A percentile compares a stretch with the other conserved stretches of the same genome.
phyloP scores from a whole-genome alignment of 2,888 invertebrate species.

The Piscicola geometra region DNA sequence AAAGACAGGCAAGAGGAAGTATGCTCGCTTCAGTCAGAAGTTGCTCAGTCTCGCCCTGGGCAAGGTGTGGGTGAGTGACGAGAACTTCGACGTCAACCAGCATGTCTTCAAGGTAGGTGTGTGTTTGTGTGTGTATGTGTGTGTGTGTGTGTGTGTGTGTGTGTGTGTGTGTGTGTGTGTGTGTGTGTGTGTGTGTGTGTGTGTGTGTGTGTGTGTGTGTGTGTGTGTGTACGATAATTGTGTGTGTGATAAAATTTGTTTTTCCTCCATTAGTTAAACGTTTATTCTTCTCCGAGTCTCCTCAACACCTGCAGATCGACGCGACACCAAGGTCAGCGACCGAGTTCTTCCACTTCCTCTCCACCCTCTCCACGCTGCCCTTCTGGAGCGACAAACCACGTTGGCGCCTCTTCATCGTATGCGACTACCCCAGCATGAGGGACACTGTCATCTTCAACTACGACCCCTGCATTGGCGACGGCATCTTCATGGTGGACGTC shows the following conservation, averaged over 20 bases:
- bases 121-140: background rate
- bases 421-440: background rate
- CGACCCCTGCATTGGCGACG: slow-evolving; percentile 25
- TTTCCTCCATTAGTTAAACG: no score
- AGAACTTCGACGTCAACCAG: slow-evolving; percentile 15
- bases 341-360: background rate
- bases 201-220: no score
- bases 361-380: background rate
- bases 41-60: background rate
- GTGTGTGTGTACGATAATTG: no score
- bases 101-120: slow-evolving; percentile 20
- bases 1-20: background rate
- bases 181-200: no score
- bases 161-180: no score
- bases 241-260: no score
- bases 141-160: background rate
- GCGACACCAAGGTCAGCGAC: background rate
- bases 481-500: slow-evolving; percentile 15
- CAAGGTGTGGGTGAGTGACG: slow-evolving; percentile 13
- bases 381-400: background rate
- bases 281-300: no score
- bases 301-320: no score
- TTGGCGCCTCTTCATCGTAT: slow-evolving; percentile 14
- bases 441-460: slow-evolving; percentile 25
- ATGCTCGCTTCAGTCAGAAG: slow-evolving; percentile 12